Conservation (phyloP, 2,113 vertebrate genomes). For the Myotis davidii region DNA sequence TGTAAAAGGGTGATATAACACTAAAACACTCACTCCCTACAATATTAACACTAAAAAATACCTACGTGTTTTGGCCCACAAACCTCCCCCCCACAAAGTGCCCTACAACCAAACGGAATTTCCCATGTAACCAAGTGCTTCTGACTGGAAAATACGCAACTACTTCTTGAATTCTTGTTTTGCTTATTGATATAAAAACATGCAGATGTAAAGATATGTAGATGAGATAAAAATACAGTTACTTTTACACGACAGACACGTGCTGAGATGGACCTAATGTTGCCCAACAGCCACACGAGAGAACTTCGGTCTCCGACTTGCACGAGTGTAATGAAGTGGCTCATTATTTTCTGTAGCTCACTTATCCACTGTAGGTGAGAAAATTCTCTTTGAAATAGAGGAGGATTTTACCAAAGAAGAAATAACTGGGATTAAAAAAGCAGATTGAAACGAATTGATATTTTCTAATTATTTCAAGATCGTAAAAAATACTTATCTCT, state of each 20-base stretch:
- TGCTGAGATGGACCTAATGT: background rate
- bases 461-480: slow-evolving; percentile 33
- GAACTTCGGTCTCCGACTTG: background rate
- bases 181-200: background rate
- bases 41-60: background rate
- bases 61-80: background rate
- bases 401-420: background rate
- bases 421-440: background rate
- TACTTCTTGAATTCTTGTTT: slow-evolving; percentile 18
- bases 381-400: background rate
- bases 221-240: background rate
- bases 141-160: background rate
- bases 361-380: background rate
- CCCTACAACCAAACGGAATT: background rate
- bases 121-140: background rate
- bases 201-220: background rate
- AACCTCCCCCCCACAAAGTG: background rate
- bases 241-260: background rate
- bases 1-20: background rate
- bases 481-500: background rate
- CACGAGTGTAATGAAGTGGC: too few species aligned
- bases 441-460: background rate
- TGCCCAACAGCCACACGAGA: background rate
- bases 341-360: background rate
- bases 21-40: background rate